Conservation (phyloP, 2,888 invertebrate species). For the Papilio gigon region DNA sequence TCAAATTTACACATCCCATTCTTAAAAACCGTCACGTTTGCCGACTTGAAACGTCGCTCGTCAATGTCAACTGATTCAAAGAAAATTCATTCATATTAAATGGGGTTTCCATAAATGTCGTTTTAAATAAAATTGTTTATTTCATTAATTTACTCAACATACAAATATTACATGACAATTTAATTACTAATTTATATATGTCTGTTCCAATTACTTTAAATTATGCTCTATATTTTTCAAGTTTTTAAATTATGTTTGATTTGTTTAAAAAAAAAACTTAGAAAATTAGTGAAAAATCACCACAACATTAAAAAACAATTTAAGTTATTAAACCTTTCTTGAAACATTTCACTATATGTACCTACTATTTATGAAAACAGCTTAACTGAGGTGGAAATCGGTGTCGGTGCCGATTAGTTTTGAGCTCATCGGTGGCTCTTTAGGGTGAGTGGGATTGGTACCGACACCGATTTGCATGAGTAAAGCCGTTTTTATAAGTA, state of each 20-base stretch:
- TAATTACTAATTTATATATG: too few species aligned
- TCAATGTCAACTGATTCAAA: conserved; percentile 31
- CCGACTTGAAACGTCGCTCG: conserved; percentile 21
- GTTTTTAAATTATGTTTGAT: neutral
- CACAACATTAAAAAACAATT: conserved; percentile 14
- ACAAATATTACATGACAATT: too few species aligned
- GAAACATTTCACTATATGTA: too few species aligned
- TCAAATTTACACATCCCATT: conserved; percentile 44
- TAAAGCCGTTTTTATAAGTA: too few species aligned
- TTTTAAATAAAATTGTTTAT: neutral
- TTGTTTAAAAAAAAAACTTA: neutral
- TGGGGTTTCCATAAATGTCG: neutral
- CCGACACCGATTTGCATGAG: too few species aligned
- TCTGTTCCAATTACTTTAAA: too few species aligned
- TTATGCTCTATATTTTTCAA: neutral
- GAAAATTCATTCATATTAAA: conserved; percentile 31
- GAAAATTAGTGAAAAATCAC: conserved; percentile 26
- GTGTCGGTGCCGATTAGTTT: too few species aligned
- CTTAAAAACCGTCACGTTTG: conserved; percentile 38
- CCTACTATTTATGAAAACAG: too few species aligned
- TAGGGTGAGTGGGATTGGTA: too few species aligned
- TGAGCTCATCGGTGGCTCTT: too few species aligned
- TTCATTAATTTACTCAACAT: neutral
- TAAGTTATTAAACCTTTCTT: too few species aligned
- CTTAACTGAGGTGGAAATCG: too few species aligned